Evolutionary conservation across 2,888 invertebrate genomes (phyloP), one percentile per base, ranked within the genome.

Genomic region (Sinotaia quadrata): DNA sequence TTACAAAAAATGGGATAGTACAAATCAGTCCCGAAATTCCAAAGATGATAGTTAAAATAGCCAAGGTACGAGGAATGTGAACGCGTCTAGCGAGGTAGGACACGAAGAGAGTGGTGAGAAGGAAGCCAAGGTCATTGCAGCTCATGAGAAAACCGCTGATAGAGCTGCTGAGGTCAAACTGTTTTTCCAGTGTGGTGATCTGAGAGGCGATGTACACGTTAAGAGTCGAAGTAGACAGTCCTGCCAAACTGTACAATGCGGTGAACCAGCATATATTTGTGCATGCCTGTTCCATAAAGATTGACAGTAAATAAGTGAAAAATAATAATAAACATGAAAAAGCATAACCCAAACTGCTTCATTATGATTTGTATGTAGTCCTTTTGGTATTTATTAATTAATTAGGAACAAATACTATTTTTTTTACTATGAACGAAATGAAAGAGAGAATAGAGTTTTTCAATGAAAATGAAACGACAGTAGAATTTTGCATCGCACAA

Each of bases 91-190:
- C 73, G 24, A 79, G 71, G 63, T 78, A 76, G 21, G 78, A 77
- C 47, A 78, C 72, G 58, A 78, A 71, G 2, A 82, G 61, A 0
- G 75, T 77, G 54, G 74, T 75, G 8, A 67, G 29, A 59, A 84
- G 69, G 71, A 76, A 84, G 37, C 84, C 83, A 21, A 84, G 75
- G 70, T 85, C 83, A 67, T 85, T 84, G 69, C 81, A 80, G 59
- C 80, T 80, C 73, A 84, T 77, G 12, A 85, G 69, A 27, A 84
- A 69, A 0, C 85, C 85, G 2, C 79, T 78, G 57, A 81, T 75
- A 15, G 81, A 75, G 69, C 81, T 82, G 71, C 80, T 81, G 51
- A 85, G 76, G 12, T 82, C 82, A 69, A 81, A 84, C 72, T 81
- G 78, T 47, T 75, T 78, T 71, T 85, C 85, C 24, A 85, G 74